Evolutionary conservation across 1,140 invertebrate species (phyloP).

Genomic region (Xylocopa sonorina): DNA sequence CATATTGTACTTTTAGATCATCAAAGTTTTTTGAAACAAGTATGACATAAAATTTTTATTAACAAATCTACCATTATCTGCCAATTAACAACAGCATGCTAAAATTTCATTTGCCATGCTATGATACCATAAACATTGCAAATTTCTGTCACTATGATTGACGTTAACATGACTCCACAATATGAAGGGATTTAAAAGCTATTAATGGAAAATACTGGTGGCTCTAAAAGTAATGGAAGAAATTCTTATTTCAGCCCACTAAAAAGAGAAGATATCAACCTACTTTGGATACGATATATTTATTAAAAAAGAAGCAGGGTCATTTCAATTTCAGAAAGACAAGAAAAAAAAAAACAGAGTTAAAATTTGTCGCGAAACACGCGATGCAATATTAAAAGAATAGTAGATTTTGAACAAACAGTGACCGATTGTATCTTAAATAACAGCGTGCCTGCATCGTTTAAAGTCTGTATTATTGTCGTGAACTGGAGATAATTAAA

Average conservation of each 20-base stretch:
- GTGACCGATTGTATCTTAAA: not conserved
- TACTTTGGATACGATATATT: not conserved
- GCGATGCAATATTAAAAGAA: not conserved
- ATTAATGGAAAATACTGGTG: not conserved
- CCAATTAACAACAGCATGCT: not conserved
- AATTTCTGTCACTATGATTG: not conserved
- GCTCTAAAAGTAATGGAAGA: not conserved
- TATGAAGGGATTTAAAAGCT: not conserved
- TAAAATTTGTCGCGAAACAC: not conserved
- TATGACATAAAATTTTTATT: conserved; percentile 9
- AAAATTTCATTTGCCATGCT: not conserved
- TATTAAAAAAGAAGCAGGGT: not conserved
- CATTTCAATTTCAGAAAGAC: not conserved
- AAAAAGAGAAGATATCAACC: not conserved
- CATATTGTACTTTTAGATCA: not conserved
- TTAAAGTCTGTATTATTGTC: conserved; percentile 5
- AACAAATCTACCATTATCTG: not conserved
- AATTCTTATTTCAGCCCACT: not conserved
- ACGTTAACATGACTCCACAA: not conserved
- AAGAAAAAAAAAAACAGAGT: conserved; percentile 6
- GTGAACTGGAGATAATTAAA: conserved; percentile 19
- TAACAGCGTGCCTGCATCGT: not conserved
- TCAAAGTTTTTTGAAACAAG: not conserved
- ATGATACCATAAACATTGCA: not conserved
- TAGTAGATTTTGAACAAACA: not conserved